A percentile compares a stretch with the other conserved stretches of the same genome.
Evolutionary conservation across 1,140 invertebrate species (phyloP).

Genomic region (Phocides pigmalion): DNA sequence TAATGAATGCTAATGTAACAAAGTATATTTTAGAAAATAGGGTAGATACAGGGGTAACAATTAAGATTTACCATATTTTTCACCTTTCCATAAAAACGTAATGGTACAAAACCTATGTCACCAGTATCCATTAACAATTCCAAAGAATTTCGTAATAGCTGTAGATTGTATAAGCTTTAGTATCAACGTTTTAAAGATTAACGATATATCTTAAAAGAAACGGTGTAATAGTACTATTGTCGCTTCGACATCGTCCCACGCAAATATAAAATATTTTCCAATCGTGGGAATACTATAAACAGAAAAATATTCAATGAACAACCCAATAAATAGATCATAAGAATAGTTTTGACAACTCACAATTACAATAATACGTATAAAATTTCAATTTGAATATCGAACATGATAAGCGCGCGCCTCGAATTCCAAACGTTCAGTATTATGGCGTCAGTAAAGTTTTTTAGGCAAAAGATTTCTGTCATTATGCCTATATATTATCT

Average conservation of each 20-base stretch:
- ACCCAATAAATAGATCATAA: constrained; percentile 52
- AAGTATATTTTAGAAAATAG: no score
- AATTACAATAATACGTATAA: constrained; percentile 50
- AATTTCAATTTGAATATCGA: constrained; percentile 62
- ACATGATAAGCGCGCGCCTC: constrained; percentile 60
- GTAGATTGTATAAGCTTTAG: constrained; percentile 25
- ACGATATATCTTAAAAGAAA: constrained; percentile 39
- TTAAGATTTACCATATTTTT: no score
- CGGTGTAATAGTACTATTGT: constrained; percentile 40
- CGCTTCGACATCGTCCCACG: constrained; percentile 38
- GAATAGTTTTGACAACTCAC: constrained; percentile 43
- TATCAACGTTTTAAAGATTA: constrained; percentile 30
- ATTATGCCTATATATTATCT: constrained; percentile 69
- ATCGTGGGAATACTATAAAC: constrained; percentile 37
- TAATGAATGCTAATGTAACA: no score
- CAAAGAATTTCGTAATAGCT: neutral
- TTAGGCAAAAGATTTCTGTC: constrained; percentile 60
- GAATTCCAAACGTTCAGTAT: constrained; percentile 62
- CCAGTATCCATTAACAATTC: neutral
- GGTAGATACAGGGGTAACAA: no score
- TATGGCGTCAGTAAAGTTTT: constrained; percentile 57
- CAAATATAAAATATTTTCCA: constrained; percentile 39
- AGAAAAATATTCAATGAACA: constrained; percentile 39
- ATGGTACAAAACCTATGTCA: neutral
- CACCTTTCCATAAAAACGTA: no score